These are phyloP conservation scores for Punctoribates punctum DNA, from an alignment of 2,888 invertebrate species.

Conservation along the genomic window DNA sequence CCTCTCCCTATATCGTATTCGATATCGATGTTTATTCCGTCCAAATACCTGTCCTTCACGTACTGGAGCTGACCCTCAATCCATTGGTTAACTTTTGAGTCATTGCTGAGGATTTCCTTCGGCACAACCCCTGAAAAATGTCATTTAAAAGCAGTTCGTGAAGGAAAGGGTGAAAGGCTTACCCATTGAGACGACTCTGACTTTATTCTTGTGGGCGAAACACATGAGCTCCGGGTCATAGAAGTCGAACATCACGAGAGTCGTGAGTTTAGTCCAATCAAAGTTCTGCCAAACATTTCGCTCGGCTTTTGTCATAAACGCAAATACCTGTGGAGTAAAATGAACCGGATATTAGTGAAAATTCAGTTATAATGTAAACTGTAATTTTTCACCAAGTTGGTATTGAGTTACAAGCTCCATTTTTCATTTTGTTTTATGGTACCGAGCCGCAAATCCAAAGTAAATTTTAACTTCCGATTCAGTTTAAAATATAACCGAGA, in stretches of 20 bases:
- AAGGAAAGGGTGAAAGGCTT: not conserved
- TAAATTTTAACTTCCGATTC: too few species aligned
- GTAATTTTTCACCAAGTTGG: too few species aligned
- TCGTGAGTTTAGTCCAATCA: constrained; percentile 54
- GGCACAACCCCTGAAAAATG: constrained; percentile 20
- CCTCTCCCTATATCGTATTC: constrained; percentile 51
- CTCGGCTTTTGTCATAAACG: constrained; percentile 46
- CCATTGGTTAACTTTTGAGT: constrained; percentile 49
- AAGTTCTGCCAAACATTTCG: constrained; percentile 50
- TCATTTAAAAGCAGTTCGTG: not conserved
- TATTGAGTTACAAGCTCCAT: too few species aligned
- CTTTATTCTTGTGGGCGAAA: constrained; percentile 52
- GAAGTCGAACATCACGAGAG: constrained; percentile 53
- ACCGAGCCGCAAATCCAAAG: too few species aligned
- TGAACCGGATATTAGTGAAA: too few species aligned
- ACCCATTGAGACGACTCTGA: constrained; percentile 50
- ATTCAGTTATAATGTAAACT: too few species aligned
- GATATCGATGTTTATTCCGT: constrained; percentile 55
- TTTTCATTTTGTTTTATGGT: too few species aligned
- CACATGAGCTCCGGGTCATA: constrained; percentile 52
- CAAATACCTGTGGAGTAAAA: constrained; percentile 44
- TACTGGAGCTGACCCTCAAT: constrained; percentile 49
- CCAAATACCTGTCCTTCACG: constrained; percentile 50
- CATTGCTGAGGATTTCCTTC: constrained; percentile 35
- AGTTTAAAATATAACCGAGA: too few species aligned